Percentiles rank a stretch among this genome's conserved stretches.
Evolutionary conservation across 2,113 vertebrate species (phyloP).

Genomic region (Pachypanchax playfairii): DNA sequence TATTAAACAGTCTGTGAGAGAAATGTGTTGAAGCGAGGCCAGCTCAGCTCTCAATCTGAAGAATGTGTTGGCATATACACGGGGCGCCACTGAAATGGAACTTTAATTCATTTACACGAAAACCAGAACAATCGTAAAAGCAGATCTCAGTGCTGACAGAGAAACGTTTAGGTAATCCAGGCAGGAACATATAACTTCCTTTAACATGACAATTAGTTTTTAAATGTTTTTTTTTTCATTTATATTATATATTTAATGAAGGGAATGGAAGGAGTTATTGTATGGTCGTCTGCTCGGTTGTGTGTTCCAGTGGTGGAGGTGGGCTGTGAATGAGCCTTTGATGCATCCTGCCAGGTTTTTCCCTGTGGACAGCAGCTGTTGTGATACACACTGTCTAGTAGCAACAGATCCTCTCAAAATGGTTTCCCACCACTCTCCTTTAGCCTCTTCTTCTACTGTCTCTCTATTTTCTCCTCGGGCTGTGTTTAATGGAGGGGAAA

Average conservation of each 20-base stretch:
- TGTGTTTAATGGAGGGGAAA: conserved; percentile 73
- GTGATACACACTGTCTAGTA: conserved; percentile 77
- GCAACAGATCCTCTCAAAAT: conserved; percentile 76
- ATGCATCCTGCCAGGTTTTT: conserved; percentile 77
- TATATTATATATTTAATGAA: conserved; percentile 26
- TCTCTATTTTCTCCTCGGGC: conserved; percentile 55
- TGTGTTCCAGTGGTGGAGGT: conserved; percentile 69
- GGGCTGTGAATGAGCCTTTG: conserved; percentile 71
- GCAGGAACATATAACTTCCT: conserved; percentile 62
- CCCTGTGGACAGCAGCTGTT: conserved; percentile 77
- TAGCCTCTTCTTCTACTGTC: conserved; percentile 48
- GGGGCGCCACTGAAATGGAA: conserved; percentile 76
- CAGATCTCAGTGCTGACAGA: conserved; percentile 64
- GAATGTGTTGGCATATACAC: conserved; percentile 79
- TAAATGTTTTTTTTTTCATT: conserved; percentile 23
- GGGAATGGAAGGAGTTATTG: conserved; percentile 13
- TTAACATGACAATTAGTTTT: conserved; percentile 57
- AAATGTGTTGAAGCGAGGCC: conserved; percentile 72
- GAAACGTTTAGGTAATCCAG: conserved; percentile 63
- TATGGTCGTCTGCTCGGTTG: conserved; percentile 18
- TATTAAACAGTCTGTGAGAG: conserved; percentile 73
- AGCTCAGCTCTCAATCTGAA: conserved; percentile 73
- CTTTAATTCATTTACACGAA: conserved; percentile 78
- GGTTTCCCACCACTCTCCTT: conserved; percentile 56
- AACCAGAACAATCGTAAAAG: conserved; percentile 73